Evolutionary conservation across 2,888 invertebrate genomes (phyloP).

Genomic region (Tholera decimalis): DNA sequence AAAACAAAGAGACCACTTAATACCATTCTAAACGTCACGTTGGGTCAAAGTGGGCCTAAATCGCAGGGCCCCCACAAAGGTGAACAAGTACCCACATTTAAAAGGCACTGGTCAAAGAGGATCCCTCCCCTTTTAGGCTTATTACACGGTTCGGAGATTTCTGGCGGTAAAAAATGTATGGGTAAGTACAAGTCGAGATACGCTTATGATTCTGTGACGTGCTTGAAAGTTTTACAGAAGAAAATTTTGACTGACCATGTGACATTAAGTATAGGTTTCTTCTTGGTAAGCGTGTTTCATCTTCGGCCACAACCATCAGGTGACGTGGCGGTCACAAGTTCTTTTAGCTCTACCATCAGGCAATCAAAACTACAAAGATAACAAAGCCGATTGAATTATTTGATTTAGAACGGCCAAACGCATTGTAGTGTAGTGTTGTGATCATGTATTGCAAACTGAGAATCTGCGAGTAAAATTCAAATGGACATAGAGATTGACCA

Average conservation of each 20-base stretch:
- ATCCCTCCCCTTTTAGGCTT: slow-evolving; percentile 84
- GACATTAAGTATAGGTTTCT: too few relatives aligned
- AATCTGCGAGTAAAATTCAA: neutral
- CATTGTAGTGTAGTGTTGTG: slow-evolving; percentile 7
- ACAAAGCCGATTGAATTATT: slow-evolving; percentile 38
- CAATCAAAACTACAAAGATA: too few relatives aligned
- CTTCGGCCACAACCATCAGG: too few relatives aligned
- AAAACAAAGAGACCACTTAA: slow-evolving; percentile 71
- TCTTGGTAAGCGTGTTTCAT: too few relatives aligned
- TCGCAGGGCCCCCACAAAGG: slow-evolving; percentile 81
- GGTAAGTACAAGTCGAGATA: slow-evolving; percentile 37
- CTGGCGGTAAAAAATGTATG: slow-evolving; percentile 71
- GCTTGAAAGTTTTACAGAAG: neutral
- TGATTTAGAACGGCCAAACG: slow-evolving; percentile 36
- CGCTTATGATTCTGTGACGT: slow-evolving; percentile 24
- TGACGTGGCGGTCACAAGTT: too few relatives aligned
- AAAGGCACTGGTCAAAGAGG: slow-evolving; percentile 80
- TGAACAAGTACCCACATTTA: slow-evolving; percentile 80
- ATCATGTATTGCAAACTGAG: slow-evolving; percentile 26
- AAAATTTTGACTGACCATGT: too few relatives aligned
- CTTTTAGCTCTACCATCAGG: too few relatives aligned
- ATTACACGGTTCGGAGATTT: slow-evolving; percentile 80
- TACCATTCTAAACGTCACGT: slow-evolving; percentile 70
- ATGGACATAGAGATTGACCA: neutral
- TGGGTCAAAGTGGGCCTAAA: slow-evolving; percentile 76